Conservation (phyloP, 2,888 invertebrate genomes). For the Trisateles emortualis region DNA sequence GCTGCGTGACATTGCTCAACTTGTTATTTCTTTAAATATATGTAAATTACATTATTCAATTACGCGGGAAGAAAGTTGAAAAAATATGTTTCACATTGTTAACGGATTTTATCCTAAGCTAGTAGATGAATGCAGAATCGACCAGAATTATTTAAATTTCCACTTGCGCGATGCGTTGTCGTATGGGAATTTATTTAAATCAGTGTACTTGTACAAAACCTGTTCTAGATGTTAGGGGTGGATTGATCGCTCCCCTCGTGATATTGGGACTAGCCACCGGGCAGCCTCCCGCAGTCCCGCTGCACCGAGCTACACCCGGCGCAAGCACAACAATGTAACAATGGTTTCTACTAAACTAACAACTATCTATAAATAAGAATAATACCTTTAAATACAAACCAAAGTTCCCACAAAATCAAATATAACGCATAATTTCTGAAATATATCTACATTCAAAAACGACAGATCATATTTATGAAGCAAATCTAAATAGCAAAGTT, state of each 20-base stretch:
- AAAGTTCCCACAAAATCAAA: neutral
- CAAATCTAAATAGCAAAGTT: slow-evolving; percentile 25
- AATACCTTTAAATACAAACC: neutral
- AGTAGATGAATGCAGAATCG: slow-evolving; percentile 45
- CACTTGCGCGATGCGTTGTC: slow-evolving; percentile 48
- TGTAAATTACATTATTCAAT: slow-evolving; percentile 39
- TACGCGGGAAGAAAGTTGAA: slow-evolving; percentile 36
- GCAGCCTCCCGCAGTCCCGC: slow-evolving; percentile 13
- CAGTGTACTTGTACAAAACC: slow-evolving; percentile 76
- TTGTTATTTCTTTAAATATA: slow-evolving; percentile 19
- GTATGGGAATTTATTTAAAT: slow-evolving; percentile 77
- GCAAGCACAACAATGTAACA: neutral
- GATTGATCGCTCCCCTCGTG: slow-evolving; percentile 46
- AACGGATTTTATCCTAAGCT: slow-evolving; percentile 46
- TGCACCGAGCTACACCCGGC: slow-evolving; percentile 34
- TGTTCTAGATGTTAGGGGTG: slow-evolving; percentile 63
- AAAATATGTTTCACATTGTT: slow-evolving; percentile 42
- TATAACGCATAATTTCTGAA: slow-evolving; percentile 5
- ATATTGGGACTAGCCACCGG: slow-evolving; percentile 21
- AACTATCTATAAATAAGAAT: slow-evolving; percentile 8
- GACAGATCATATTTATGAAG: slow-evolving; percentile 9
- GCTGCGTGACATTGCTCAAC: slow-evolving; percentile 1
- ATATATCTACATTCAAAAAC: slow-evolving; percentile 10
- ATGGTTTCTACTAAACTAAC: slow-evolving; percentile 1
- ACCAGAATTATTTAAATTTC: slow-evolving; percentile 44